Evolutionary conservation across 2,113 vertebrate genomes (phyloP).

Genomic region (Anhinga rufa): DNA sequence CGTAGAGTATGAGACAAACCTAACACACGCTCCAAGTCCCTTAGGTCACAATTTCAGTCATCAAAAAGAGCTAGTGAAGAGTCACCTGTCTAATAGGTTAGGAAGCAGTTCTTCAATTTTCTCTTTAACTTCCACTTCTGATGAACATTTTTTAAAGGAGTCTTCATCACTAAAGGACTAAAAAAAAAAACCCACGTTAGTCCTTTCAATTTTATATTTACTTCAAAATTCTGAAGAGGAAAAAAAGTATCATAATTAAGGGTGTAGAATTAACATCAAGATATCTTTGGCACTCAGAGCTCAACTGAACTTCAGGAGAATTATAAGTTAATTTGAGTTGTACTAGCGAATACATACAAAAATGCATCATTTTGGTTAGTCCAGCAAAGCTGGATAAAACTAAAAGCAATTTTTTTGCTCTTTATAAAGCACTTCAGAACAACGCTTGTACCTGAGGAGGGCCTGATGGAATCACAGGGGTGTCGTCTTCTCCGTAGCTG

Average conservation of each 20-base stretch:
- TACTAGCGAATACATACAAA: background rate
- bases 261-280: background rate
- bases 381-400: background rate
- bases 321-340: background rate
- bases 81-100: slow-evolving; percentile 80
- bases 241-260: background rate
- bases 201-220: background rate
- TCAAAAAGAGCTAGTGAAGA: background rate
- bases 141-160: slow-evolving; percentile 86
- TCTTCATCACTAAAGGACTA: slow-evolving; percentile 94
- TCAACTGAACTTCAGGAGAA: background rate
- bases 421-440: background rate
- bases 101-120: slow-evolving; percentile 81
- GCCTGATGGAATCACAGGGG: slow-evolving; percentile 78
- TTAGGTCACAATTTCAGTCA: background rate
- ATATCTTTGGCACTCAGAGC: background rate
- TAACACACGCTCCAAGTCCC: background rate
- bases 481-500: slow-evolving; percentile 79
- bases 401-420: background rate
- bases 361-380: background rate
- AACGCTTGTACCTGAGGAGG: slow-evolving; percentile 80
- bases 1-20: background rate
- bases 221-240: background rate
- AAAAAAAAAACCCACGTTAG: background rate
- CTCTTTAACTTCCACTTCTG: slow-evolving; percentile 72